phyloP scores from a whole-genome alignment of 2,113 vertebrate genomes.

The Aegotheles bennettii region DNA sequence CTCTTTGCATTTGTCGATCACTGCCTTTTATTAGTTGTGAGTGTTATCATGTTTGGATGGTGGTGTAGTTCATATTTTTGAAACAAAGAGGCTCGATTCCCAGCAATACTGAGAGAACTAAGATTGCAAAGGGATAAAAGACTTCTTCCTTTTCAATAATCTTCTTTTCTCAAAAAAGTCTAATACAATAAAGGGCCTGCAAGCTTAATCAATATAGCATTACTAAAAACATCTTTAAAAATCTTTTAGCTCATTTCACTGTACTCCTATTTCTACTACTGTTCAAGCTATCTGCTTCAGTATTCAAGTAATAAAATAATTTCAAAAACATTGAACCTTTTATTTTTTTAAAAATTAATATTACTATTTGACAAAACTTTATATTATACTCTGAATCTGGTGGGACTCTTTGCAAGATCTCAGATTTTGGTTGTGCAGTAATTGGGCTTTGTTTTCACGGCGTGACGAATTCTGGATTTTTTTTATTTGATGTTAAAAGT shows the following conservation, averaged over 20 bases:
- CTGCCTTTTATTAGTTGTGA: background rate
- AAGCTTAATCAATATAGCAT: background rate
- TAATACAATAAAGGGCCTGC: background rate
- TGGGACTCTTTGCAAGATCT: background rate
- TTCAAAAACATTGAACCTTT: background rate
- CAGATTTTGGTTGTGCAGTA: background rate
- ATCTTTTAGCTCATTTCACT: background rate
- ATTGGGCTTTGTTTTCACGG: background rate
- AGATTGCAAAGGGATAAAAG: background rate
- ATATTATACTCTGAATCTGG: background rate
- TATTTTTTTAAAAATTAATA: background rate
- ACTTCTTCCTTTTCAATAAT: background rate
- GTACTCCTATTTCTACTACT: background rate
- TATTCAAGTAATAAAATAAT: background rate
- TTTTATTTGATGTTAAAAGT: background rate
- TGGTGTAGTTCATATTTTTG: background rate
- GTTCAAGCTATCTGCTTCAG: background rate
- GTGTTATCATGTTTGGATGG: background rate
- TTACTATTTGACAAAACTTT: background rate
- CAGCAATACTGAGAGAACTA: background rate
- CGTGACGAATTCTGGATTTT: background rate
- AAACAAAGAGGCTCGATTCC: background rate
- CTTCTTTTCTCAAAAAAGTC: background rate
- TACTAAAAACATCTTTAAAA: conserved; percentile 10
- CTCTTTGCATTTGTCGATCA: background rate